Base-by-base conservation (phyloP, 2,797 vertebrate species). In the Phalloptychus januarius region DNA sequence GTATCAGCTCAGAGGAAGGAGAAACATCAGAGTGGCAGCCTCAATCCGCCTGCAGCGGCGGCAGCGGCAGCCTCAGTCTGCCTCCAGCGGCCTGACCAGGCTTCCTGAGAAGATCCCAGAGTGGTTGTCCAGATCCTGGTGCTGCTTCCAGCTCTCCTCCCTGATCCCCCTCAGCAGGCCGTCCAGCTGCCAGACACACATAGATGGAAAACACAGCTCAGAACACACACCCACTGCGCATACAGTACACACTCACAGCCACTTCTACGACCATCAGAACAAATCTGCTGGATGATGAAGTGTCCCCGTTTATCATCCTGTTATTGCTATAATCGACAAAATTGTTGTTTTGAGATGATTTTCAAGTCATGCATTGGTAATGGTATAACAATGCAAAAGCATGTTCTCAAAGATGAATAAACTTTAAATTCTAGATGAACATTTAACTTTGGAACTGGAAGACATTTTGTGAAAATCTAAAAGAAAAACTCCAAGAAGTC, bases 141-240 rank as follows among this genome's bases (percentile, higher is more conserved):
- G 91, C 81, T 79, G 83, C 54, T 88, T 93, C 85, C 89, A 92
- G 83, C 87, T 94, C 83, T 93, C 90, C 86, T 96, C 94, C 40
- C 89, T 94, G n/a, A 93, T 25, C 3, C 89, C 94, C 72, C 12
- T 95, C 79, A 93, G 73, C 63, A 89, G 83, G 74, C 86, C 89
- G 0, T 92, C 92, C 82, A 93, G 90, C 91, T 94, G 83, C n/a
- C 63, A 77, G 13, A 86, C 70, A 76, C 61, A 81, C 18, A 70
- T 61, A 83, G 58, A 70, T 73, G 46, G 31, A 16, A 86, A 52
- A 77, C 6, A 3, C 67, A 25, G 23, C 23, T 70, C n/a, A 44
- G 1, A n/a, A 16, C n/a, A 25, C 20, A 40, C 38, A 40, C 40
- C 18, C 36, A 40, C 7, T 11, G 1, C 2, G 1, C 10, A 67